Evolutionary conservation across 2,113 vertebrate species (phyloP), one percentile per base, ranked within the genome.

Genomic region (Proteles cristata): DNA sequence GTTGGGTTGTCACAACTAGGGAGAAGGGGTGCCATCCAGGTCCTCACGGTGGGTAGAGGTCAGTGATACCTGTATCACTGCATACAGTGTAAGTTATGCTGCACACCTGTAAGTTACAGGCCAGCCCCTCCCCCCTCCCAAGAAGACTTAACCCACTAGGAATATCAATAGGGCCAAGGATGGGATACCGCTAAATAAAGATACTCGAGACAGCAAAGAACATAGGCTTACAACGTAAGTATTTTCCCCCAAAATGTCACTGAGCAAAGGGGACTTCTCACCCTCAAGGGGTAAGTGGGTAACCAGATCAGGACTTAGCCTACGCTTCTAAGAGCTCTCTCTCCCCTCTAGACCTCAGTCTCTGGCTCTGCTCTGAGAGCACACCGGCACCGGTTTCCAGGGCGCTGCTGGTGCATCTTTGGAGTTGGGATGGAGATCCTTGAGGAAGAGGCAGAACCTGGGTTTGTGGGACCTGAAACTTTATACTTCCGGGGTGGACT

Each of bases 331-430:
- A 73, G 35, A 1, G 9, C 15, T 17, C 69, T 23, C 68, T 19
- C 48, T 3, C 33, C 0, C 14, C 10, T 15, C 1, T 14, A 55
- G n/a, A 9, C 31, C 11, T 48, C 14, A 5, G 16, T 63, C 68
- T 84, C 39, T n/a, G 55, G 33, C 21, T 71, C 65, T 15, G 35
- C 28, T 69, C 12, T 31, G 53, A 7, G 11, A 16, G 2, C 5
- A 11, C 25, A 14, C 84, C 17, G 26, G 33, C 14, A 5, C 39
- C 6, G 11, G 3, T 39, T 53, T 66, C 55, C n/a, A 14, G n/a
- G 55, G 10, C n/a, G 53, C 68, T 50, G 7, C 71, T 82, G 53
- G 26, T 11, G 17, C 17, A 16, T 65, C 71, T 50, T 81, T 45
- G 0, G 14, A 53, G 26, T 66, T 23, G 26, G 43, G 26, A 25